phyloP scores from a whole-genome alignment of 2,113 vertebrate species.

The Dolichotis patagonum region DNA sequence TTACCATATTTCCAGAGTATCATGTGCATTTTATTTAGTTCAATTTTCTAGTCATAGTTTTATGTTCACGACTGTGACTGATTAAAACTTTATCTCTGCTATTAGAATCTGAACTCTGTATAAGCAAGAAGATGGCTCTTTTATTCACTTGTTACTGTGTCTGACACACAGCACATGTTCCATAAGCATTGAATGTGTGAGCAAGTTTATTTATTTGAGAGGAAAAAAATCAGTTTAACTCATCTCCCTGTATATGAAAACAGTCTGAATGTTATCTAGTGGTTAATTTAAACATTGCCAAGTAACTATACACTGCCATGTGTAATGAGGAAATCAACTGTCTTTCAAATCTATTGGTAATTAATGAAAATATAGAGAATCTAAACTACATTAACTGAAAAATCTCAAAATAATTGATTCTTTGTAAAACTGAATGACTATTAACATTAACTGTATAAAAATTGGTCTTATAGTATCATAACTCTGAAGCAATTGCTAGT shows the following conservation, averaged over 20 bases:
- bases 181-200: not conserved
- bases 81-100: not conserved
- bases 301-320: not conserved
- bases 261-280: not conserved
- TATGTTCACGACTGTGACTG: not conserved
- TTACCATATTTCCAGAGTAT: not conserved
- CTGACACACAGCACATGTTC: not conserved
- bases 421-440: constrained; percentile 28
- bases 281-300: not conserved
- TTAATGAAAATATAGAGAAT: not conserved
- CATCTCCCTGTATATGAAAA: not conserved
- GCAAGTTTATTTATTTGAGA: not conserved
- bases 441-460: constrained; percentile 8
- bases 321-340: not conserved
- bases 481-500: not conserved
- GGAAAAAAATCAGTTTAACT: not conserved
- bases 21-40: not conserved
- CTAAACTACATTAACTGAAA: not conserved
- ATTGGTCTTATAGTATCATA: not conserved
- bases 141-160: not conserved
- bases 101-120: not conserved
- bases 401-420: constrained; percentile 28
- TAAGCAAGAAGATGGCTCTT: not conserved
- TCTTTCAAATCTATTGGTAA: constrained; percentile 31
- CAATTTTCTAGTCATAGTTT: not conserved